These are phyloP conservation scores for Blastomussa wellsi DNA, from an alignment of 92 coral and sea anemone genomes.

Conservation along the genomic window DNA sequence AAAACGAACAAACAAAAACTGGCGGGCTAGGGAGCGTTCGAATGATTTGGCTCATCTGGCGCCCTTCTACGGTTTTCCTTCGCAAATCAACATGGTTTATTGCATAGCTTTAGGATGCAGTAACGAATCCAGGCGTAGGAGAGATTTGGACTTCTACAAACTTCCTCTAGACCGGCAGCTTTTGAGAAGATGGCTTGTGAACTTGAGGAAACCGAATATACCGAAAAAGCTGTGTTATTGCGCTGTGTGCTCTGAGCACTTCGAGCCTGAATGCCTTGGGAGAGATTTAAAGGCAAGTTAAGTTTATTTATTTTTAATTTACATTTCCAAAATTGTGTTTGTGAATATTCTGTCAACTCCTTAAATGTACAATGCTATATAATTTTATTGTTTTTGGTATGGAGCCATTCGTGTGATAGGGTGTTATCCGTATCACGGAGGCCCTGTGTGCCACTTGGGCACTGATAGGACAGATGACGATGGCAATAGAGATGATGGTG, in stretches of 20 bases:
- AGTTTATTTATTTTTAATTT: not conserved
- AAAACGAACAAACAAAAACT: not conserved
- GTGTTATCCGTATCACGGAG: too few relatives aligned
- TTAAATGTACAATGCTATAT: too few relatives aligned
- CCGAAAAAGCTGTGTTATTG: not conserved
- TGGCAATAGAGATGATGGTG: too few relatives aligned
- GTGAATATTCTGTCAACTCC: not conserved
- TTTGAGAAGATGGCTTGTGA: constrained; percentile 14
- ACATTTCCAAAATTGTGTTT: not conserved
- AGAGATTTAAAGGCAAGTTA: constrained; percentile 7
- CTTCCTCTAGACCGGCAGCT: not conserved
- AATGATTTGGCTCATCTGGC: too few relatives aligned
- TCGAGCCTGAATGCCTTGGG: constrained; percentile 1
- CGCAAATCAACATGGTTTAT: not conserved
- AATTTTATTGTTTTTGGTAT: too few relatives aligned
- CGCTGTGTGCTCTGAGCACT: constrained; percentile 19
- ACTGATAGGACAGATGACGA: too few relatives aligned
- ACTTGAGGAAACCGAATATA: not conserved
- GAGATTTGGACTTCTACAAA: not conserved
- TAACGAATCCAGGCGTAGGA: not conserved
- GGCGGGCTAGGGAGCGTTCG: not conserved
- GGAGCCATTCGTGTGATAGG: too few relatives aligned
- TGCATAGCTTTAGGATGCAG: constrained; percentile 12
- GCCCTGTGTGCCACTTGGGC: too few relatives aligned
- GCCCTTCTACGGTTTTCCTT: not conserved